These are phyloP conservation scores for Amphipoea lucens DNA, from an alignment of 2,888 invertebrate species.

Conservation along the genomic window DNA sequence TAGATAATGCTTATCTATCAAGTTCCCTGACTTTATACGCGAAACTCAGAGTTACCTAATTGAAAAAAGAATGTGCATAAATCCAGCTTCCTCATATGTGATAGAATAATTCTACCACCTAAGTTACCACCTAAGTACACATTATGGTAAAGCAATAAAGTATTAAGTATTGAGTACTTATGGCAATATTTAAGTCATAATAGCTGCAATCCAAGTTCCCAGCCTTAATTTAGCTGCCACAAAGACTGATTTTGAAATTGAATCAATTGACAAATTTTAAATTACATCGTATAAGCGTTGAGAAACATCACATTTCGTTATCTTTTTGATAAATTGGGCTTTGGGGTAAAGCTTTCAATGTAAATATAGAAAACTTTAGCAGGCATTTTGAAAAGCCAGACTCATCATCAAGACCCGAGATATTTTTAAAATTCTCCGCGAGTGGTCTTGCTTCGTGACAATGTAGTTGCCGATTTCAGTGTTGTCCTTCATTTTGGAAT, in stretches of 20 bases:
- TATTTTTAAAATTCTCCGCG: slow-evolving; percentile 70
- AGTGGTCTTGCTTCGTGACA: slow-evolving; percentile 90
- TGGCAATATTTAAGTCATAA: no score
- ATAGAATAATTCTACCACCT: no score
- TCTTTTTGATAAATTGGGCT: background rate
- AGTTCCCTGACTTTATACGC: background rate
- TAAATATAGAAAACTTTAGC: background rate
- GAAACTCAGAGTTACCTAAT: background rate
- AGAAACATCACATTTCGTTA: background rate
- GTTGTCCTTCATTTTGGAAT: slow-evolving; percentile 85
- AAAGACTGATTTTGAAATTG: background rate
- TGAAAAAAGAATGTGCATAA: no score
- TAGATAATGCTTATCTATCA: background rate
- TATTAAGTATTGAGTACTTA: no score
- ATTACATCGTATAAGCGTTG: background rate
- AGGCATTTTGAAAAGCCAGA: background rate
- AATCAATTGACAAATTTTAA: no score
- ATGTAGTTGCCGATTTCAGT: slow-evolving; percentile 89
- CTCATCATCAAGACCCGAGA: slow-evolving; percentile 68
- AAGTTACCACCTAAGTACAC: no score
- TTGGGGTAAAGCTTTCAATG: background rate
- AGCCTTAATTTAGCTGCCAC: no score
- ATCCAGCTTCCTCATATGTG: no score
- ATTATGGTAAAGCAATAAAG: no score
- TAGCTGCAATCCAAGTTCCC: no score